These are phyloP conservation scores for Syrphus vitripennis DNA, from an alignment of 2,888 invertebrate species.

Conservation along the genomic window DNA sequence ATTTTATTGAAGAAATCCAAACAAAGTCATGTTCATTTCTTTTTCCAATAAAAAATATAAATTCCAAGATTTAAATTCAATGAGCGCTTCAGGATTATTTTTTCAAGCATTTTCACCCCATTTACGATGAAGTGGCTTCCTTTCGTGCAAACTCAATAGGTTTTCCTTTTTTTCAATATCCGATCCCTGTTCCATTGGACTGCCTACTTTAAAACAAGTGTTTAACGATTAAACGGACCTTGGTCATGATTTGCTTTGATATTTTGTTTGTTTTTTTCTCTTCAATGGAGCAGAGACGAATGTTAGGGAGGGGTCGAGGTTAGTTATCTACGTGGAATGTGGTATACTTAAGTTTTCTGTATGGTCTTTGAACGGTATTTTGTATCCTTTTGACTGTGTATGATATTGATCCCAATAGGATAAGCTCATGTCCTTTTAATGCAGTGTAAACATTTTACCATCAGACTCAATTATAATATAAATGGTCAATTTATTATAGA, in stretches of 20 bases:
- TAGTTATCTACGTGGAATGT: not conserved
- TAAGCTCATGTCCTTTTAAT: not conserved
- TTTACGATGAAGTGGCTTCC: not conserved
- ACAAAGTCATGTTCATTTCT: too few species aligned
- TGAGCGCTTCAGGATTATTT: not conserved
- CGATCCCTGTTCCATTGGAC: not conserved
- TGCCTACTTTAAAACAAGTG: not conserved
- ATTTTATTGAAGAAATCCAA: too few species aligned
- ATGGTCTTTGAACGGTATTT: not conserved
- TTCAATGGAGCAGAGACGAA: not conserved
- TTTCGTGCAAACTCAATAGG: not conserved
- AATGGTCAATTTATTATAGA: not conserved
- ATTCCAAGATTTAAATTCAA: not conserved
- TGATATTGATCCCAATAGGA: not conserved
- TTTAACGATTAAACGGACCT: not conserved
- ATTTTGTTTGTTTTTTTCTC: not conserved
- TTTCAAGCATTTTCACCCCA: not conserved
- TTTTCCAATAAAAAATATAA: too few species aligned
- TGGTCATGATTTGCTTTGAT: not conserved
- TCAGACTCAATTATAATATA: not conserved
- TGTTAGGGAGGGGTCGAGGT: too few species aligned
- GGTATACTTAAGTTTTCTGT: not conserved
- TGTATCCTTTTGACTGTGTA: not conserved
- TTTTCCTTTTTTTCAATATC: slow-evolving; percentile 2
- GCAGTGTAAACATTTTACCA: not conserved